Base-by-base conservation (phyloP, 2,113 vertebrate species). In the Danionella cerebrum region DNA sequence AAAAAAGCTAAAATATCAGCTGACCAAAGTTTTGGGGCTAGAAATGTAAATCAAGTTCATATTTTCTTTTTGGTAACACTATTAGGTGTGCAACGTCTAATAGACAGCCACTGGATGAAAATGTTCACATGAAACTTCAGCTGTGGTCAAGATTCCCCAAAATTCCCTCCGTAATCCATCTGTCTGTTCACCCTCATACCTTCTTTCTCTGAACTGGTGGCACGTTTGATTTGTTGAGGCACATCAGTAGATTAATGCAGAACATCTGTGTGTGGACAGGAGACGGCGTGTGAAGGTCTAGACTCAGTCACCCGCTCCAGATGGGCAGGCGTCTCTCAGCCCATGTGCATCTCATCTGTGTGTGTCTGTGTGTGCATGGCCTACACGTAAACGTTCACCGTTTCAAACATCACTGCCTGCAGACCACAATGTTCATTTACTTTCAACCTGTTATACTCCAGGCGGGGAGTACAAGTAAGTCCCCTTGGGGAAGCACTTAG, bases 201-300 rank as follows among this genome's bases (percentile, higher is more conserved):
- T 59, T 19, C 42, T 27, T 63, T 47, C 45, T 21, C 24, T 9
- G 45, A 35, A 42, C 38, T 3, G 22, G 36, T 57, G 42, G 19
- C n/a, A 38, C n/a, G n/a, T 52, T 27, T 48, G 25, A 64, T 64
- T 51, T 42, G 16, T 14, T n/a, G n/a, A n/a, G n/a, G n/a, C n/a
- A 14, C 19, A 8, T 60, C 22, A 18, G 27, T 31, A 14, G 21
- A 33, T 72, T 74, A 47, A 51, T 62, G 50, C 36, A 22, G 52
- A 52, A 63, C 76, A 74, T 55, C n/a, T n/a, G 66, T 78, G 68
- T 63, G 21, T 19, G 35, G 6, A 18, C 42, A n/a, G 12, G n/a
- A n/a, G n/a, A n/a, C n/a, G n/a, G n/a, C n/a, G n/a, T n/a, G n/a
- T n/a, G n/a, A 73, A 41, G 55, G 70, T 78, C 65, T 66, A 78